Percentiles rank a stretch among this genome's conserved stretches.
Conservation (phyloP, 1,140 invertebrate genomes). For the Panagrolaimus sp. region DNA sequence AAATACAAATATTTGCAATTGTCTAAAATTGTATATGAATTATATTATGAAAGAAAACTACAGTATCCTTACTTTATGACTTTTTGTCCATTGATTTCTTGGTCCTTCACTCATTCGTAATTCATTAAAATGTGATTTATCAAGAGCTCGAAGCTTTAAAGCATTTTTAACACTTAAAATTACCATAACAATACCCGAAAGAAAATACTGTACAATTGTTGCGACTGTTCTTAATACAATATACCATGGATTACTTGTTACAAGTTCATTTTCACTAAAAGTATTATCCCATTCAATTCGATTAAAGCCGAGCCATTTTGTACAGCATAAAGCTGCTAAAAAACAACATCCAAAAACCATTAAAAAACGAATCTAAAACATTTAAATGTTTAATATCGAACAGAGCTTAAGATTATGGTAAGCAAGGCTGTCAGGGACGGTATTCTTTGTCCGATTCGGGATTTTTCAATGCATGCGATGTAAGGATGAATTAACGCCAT, state of each 20-base stretch:
- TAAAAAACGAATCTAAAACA: conserved; percentile 1
- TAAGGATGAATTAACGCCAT: too few species aligned
- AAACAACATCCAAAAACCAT: neutral
- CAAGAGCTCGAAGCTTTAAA: conserved; percentile 22
- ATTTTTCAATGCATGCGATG: too few species aligned
- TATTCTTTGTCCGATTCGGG: too few species aligned
- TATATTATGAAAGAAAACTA: neutral
- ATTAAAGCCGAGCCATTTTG: conserved; percentile 1
- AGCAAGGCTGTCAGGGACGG: too few species aligned
- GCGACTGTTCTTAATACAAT: conserved; percentile 17
- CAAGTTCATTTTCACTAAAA: conserved; percentile 13
- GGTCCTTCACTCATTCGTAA: conserved; percentile 27
- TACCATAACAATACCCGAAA: conserved; percentile 33
- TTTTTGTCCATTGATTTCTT: conserved; percentile 24
- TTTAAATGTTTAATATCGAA: too few species aligned
- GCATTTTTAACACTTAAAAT: conserved; percentile 18
- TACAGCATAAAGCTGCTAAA: neutral
- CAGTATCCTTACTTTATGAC: conserved; percentile 20
- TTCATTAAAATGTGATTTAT: conserved; percentile 23
- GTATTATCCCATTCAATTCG: conserved; percentile 1
- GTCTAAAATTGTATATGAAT: conserved; percentile 18
- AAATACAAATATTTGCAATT: conserved; percentile 31
- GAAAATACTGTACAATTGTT: conserved; percentile 25
- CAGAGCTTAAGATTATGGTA: too few species aligned
- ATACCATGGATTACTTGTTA: conserved; percentile 18